Conservation (phyloP, 2,888 invertebrate species). For the Deroplatys truncata region DNA sequence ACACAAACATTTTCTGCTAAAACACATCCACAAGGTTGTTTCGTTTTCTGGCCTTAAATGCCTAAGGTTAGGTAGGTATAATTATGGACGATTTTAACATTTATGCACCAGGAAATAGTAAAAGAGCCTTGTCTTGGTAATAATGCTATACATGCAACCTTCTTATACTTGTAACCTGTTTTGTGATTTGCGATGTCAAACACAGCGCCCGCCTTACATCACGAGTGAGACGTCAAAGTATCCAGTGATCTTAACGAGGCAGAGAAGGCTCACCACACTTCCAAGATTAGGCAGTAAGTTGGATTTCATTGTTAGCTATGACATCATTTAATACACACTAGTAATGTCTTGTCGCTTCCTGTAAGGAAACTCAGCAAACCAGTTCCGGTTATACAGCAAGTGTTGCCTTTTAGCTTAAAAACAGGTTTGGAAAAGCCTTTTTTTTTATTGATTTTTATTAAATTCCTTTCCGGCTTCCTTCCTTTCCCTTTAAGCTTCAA, state of each 20-base stretch:
- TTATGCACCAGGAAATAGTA: neutral
- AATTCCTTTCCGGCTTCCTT: too few species aligned
- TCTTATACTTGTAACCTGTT: neutral
- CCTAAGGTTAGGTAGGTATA: neutral
- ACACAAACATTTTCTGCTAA: neutral
- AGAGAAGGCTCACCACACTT: neutral
- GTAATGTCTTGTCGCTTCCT: neutral
- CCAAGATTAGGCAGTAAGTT: neutral
- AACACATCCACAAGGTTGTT: neutral
- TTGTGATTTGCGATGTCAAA: neutral
- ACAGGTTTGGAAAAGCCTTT: neutral
- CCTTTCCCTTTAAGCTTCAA: too few species aligned
- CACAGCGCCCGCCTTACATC: neutral
- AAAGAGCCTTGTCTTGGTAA: neutral
- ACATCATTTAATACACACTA: neutral
- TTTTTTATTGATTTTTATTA: too few species aligned
- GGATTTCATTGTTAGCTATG: neutral
- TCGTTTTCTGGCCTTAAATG: neutral
- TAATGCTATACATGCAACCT: neutral
- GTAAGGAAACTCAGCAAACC: neutral
- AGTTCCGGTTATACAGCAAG: neutral
- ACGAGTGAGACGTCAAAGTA: neutral
- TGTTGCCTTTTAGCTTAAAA: neutral
- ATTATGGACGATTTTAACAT: neutral
- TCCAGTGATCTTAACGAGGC: neutral